These are phyloP conservation scores for Hybos culiciformis DNA, from an alignment of 2,888 invertebrate species.

Conservation along the genomic window DNA sequence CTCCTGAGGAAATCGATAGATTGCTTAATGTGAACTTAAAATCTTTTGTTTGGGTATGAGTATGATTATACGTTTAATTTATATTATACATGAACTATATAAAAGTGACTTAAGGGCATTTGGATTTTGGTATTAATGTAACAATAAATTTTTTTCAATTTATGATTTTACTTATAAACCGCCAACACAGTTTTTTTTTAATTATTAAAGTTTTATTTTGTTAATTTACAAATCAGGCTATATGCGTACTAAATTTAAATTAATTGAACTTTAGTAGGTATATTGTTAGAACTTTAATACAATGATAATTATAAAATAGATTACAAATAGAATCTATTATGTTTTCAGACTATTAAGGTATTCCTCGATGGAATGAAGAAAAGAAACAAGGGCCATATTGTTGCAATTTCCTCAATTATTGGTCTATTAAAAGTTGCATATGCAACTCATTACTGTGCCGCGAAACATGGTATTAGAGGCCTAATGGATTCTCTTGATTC, in stretches of 20 bases:
- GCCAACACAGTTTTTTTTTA: too few species aligned
- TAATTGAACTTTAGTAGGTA: too few species aligned
- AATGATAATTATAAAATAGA: background rate
- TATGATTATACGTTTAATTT: background rate
- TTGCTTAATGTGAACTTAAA: conserved; percentile 36
- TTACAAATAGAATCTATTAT: conserved; percentile 1
- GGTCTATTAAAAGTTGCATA: conserved; percentile 6
- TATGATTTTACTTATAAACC: too few species aligned
- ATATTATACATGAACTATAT: too few species aligned
- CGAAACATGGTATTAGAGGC: conserved; percentile 37
- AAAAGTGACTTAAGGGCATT: too few species aligned
- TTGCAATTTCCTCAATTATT: conserved; percentile 36
- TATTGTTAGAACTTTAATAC: too few species aligned
- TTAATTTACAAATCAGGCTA: too few species aligned
- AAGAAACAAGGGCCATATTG: conserved; percentile 35
- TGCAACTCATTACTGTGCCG: conserved; percentile 30
- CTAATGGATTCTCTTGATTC: conserved; percentile 33
- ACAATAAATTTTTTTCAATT: too few species aligned
- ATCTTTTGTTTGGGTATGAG: conserved; percentile 36
- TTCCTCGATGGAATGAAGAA: conserved; percentile 36
- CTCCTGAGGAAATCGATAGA: conserved; percentile 33
- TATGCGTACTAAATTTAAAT: too few species aligned
- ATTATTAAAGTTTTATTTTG: too few species aligned
- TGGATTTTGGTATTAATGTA: too few species aligned
- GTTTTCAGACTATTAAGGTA: conserved; percentile 31